Conservation (phyloP, 1,140 invertebrate species). For the Brachionus calyciflorus region DNA sequence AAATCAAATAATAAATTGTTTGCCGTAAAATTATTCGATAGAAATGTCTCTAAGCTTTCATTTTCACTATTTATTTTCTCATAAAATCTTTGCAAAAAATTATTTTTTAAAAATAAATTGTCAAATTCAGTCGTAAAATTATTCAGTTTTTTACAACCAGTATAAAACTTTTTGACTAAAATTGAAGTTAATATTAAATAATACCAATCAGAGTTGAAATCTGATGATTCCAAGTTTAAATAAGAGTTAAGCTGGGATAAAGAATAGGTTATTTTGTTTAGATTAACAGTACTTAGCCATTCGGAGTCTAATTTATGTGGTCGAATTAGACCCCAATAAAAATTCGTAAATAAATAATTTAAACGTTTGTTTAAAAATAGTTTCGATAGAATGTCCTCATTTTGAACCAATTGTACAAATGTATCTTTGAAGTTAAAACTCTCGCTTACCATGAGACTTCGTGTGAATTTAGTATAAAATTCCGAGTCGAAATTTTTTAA, state of each 20-base stretch:
- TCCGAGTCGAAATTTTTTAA: neutral
- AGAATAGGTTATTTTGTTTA: conserved; percentile 36
- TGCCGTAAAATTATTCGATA: neutral
- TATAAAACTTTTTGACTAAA: conserved; percentile 18
- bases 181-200: conserved; percentile 4
- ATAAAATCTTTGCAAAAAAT: neutral
- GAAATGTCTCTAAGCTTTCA: neutral
- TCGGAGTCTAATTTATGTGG: neutral
- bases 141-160: neutral
- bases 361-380: conserved; percentile 2
- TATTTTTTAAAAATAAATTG: neutral
- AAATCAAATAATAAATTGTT: neutral
- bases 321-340: neutral
- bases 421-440: neutral
- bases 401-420: neutral
- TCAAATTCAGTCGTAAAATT: neutral
- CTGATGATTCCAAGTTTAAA: neutral
- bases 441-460: neutral
- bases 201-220: neutral
- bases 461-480: neutral
- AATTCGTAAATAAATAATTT: conserved; percentile 26
- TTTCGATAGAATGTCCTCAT: neutral
- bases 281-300: neutral
- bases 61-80: neutral
- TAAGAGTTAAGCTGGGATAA: neutral